Evolutionary conservation across 2,888 invertebrate species (phyloP).

Genomic region (Drosophila meridionalis): DNA sequence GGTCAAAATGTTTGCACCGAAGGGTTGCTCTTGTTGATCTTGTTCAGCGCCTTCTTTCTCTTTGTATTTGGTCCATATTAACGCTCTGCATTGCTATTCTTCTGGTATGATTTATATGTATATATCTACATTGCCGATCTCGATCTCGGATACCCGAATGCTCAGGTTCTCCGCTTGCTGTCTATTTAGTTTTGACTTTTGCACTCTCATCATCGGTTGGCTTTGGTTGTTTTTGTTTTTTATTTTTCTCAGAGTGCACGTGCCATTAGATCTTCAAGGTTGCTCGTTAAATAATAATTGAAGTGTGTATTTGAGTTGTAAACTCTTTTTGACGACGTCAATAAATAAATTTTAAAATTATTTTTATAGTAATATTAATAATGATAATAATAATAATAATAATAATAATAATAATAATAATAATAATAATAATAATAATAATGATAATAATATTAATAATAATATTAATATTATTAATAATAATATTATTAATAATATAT

Average conservation of each 20-base stretch:
- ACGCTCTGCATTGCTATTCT: slow-evolving; percentile 25
- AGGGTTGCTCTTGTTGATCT: slow-evolving; percentile 80
- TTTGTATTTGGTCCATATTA: slow-evolving; percentile 24
- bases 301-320: slow-evolving; percentile 4
- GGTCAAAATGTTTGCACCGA: slow-evolving; percentile 78
- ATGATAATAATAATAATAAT: not conserved
- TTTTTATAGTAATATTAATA: not conserved
- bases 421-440: too few species aligned
- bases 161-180: slow-evolving; percentile 61
- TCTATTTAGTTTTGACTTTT: slow-evolving; percentile 79
- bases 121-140: slow-evolving; percentile 55
- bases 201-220: slow-evolving; percentile 69
- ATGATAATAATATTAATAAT: too few species aligned
- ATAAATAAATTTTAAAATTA: not conserved
- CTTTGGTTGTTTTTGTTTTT: slow-evolving; percentile 1
- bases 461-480: too few species aligned
- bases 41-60: slow-evolving; percentile 20
- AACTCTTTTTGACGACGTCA: slow-evolving; percentile 1
- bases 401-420: too few species aligned
- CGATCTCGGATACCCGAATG: slow-evolving; percentile 64
- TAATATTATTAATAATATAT: not conserved
- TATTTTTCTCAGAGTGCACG: slow-evolving; percentile 49
- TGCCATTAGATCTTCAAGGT: slow-evolving; percentile 48
- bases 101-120: slow-evolving; percentile 62
- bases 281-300: not conserved